Percentiles rank a stretch among this genome's conserved stretches.
Evolutionary conservation across 2,888 invertebrate genomes (phyloP).

Genomic region (Eurytoma adleriae): DNA sequence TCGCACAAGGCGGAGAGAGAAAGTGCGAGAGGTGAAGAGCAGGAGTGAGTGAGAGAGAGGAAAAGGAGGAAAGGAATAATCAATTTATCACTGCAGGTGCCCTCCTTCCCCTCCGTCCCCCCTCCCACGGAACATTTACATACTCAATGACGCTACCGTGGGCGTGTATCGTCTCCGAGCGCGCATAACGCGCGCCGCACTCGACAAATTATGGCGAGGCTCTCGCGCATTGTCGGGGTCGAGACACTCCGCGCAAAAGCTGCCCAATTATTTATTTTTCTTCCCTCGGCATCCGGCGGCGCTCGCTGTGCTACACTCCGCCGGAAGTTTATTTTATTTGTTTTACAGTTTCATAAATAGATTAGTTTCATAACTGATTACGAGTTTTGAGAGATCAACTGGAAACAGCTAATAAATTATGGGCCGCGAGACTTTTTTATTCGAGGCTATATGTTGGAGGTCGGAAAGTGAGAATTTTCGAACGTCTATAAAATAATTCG

Average conservation of each 20-base stretch:
- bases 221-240: neutral
- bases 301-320: too few relatives aligned
- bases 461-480: too few relatives aligned
- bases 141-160: conserved; percentile 68
- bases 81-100: conserved; percentile 74
- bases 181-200: neutral
- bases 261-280: conserved; percentile 31
- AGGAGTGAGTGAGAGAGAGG: conserved; percentile 19
- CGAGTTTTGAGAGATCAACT: too few relatives aligned
- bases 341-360: too few relatives aligned
- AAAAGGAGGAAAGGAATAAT: conserved; percentile 64
- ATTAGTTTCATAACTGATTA: too few relatives aligned
- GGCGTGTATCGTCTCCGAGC: conserved; percentile 58
- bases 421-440: too few relatives aligned
- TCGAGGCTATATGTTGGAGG: too few relatives aligned
- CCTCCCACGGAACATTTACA: conserved; percentile 67
- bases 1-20: conserved; percentile 56
- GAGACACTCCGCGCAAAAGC: neutral
- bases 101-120: conserved; percentile 39
- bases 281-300: neutral
- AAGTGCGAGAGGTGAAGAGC: conserved; percentile 50
- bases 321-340: too few relatives aligned
- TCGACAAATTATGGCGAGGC: conserved; percentile 33
- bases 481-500: too few relatives aligned
- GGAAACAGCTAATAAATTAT: too few relatives aligned